Conservation (phyloP, 2,797 vertebrate genomes). For the Octomys mimax region DNA sequence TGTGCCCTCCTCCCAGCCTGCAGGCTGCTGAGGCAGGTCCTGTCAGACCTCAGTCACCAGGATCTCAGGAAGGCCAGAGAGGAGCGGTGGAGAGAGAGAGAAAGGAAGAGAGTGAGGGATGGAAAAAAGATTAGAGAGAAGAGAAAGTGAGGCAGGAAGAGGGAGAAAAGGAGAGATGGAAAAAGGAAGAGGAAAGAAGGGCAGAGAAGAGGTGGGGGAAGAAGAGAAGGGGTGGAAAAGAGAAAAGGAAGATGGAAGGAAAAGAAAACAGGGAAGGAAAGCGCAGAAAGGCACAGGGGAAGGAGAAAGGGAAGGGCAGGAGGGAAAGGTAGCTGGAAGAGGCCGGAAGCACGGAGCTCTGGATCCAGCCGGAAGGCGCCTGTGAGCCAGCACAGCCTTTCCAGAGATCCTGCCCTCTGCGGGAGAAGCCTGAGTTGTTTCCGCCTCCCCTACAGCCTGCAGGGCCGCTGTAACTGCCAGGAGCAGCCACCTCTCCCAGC, state of each 20-base stretch:
- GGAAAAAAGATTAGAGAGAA: not conserved
- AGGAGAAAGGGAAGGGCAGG: not conserved
- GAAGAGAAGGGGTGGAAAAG: too few relatives aligned
- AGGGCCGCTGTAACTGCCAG: not conserved
- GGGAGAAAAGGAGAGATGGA: fast-evolving
- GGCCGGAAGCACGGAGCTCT: not conserved
- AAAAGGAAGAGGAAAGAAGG: too few relatives aligned
- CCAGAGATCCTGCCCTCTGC: not conserved
- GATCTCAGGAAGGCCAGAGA: not conserved
- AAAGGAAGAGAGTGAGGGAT: not conserved
- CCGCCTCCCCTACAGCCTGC: not conserved
- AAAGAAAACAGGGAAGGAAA: not conserved
- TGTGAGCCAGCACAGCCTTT: not conserved
- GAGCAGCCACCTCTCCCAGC: not conserved
- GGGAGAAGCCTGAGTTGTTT: not conserved
- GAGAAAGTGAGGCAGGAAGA: too few relatives aligned
- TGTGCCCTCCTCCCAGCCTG: not conserved
- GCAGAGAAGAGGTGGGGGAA: too few relatives aligned
- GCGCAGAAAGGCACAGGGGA: too few relatives aligned
- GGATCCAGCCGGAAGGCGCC: not conserved
- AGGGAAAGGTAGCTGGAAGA: not conserved
- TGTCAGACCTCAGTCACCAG: not conserved
- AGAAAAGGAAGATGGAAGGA: not conserved
- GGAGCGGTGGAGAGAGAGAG: not conserved
- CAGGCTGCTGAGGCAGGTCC: not conserved